phyloP scores from a whole-genome alignment of 2,113 vertebrate species.

The Circaetus cinerascens region DNA sequence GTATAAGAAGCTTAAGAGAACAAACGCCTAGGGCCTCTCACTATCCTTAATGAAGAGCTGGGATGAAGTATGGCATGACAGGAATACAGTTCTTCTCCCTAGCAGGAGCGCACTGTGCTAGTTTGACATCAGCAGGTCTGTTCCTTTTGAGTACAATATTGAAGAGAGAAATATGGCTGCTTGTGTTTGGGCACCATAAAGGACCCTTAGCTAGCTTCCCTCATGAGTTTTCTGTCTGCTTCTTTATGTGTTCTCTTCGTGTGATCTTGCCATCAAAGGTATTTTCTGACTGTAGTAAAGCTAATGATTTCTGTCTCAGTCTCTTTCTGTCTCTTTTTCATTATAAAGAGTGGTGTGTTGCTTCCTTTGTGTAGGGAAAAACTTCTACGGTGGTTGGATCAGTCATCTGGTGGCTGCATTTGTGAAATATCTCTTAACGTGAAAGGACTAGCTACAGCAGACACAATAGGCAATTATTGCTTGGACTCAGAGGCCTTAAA shows the following conservation, averaged over 20 bases:
- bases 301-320: slow-evolving; percentile 48
- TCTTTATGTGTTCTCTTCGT: slow-evolving; percentile 11
- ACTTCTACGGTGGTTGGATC: slow-evolving; percentile 28
- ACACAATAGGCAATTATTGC: slow-evolving; percentile 64
- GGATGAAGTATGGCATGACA: background rate
- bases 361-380: slow-evolving; percentile 39
- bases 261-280: slow-evolving; percentile 59
- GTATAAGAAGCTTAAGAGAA: background rate
- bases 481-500: slow-evolving; percentile 31
- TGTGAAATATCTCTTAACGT: slow-evolving; percentile 27
- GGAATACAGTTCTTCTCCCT: background rate
- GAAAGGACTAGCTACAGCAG: slow-evolving; percentile 39
- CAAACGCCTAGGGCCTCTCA: background rate
- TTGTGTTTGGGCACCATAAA: slow-evolving; percentile 5
- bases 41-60: background rate
- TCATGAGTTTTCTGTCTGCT: background rate
- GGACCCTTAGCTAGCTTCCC: background rate
- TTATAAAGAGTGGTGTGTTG: slow-evolving; percentile 12
- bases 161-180: background rate
- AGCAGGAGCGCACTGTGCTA: background rate
- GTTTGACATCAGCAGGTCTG: background rate
- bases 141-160: background rate
- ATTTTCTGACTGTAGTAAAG: slow-evolving; percentile 38
- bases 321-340: slow-evolving; percentile 26
- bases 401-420: slow-evolving; percentile 48